phyloP scores from a whole-genome alignment of 2,113 vertebrate genomes.

The Spermophilus dauricus region DNA sequence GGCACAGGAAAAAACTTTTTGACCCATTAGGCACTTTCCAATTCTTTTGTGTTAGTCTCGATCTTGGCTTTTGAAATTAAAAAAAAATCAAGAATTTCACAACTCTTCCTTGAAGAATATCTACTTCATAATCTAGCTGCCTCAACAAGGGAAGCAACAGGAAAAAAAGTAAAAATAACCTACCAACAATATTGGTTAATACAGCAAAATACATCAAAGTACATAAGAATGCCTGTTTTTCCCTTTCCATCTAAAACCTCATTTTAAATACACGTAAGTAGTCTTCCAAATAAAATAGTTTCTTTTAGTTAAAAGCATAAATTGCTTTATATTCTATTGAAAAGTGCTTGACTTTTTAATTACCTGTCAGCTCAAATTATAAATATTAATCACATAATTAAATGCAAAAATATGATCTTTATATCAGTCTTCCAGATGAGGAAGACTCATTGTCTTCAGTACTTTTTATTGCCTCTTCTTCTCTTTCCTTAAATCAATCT shows the following conservation, averaged over 20 bases:
- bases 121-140: background rate
- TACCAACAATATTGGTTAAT: background rate
- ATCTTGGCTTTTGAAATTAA: slow-evolving; percentile 2
- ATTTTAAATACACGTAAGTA: slow-evolving; percentile 17
- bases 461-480: background rate
- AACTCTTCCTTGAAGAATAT: background rate
- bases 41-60: background rate
- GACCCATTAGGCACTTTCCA: background rate
- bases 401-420: background rate
- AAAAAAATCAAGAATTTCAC: background rate
- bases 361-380: slow-evolving; percentile 3
- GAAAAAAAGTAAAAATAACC: background rate
- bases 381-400: background rate
- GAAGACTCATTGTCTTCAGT: background rate
- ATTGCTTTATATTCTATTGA: background rate
- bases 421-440: background rate
- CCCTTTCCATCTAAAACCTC: background rate
- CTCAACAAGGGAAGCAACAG: background rate
- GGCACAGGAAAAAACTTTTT: background rate
- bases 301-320: background rate
- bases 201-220: background rate
- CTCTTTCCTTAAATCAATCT: background rate
- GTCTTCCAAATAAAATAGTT: slow-evolving; percentile 36
- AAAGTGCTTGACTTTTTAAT: slow-evolving; percentile 37
- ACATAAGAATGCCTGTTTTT: background rate